A percentile compares a stretch with the other conserved stretches of the same genome.
Evolutionary conservation across 2,888 invertebrate species (phyloP).

Genomic region (Deilephila porcellus): DNA sequence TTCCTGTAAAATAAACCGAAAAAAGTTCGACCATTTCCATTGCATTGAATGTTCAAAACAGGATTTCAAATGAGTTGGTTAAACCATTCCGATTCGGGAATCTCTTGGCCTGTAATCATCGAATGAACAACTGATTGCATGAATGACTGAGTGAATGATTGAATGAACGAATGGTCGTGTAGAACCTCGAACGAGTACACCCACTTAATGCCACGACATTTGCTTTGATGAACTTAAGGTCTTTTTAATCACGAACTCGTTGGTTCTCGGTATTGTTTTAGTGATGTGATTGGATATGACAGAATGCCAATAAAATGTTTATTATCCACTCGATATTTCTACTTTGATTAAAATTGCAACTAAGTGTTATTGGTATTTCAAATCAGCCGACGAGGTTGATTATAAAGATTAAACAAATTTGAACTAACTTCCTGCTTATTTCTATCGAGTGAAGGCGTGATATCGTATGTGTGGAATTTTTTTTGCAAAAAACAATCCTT

Average conservation of each 20-base stretch:
- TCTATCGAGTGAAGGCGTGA: too few species aligned
- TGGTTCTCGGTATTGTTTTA: neutral
- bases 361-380: too few species aligned
- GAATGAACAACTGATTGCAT: neutral
- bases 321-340: too few species aligned
- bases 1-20: neutral
- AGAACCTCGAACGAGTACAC: neutral
- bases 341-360: too few species aligned
- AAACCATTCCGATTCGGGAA: slow-evolving; percentile 1
- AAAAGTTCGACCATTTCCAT: neutral
- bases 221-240: slow-evolving; percentile 34
- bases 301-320: slow-evolving; percentile 1
- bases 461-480: too few species aligned
- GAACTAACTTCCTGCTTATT: too few species aligned
- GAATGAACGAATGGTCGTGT: slow-evolving; percentile 20
- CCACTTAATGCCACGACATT: slow-evolving; percentile 18
- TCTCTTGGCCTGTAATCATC: slow-evolving; percentile 5
- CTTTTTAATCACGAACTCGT: slow-evolving; percentile 32
- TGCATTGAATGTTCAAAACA: slow-evolving; percentile 11
- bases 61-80: neutral
- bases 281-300: neutral
- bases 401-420: too few species aligned
- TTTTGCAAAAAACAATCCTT: too few species aligned
- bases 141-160: neutral
- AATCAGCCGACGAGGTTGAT: too few species aligned